A percentile compares a stretch with the other conserved stretches of the same genome.
Conservation (phyloP, 2,113 vertebrate genomes). For the Patagioenas fasciata region DNA sequence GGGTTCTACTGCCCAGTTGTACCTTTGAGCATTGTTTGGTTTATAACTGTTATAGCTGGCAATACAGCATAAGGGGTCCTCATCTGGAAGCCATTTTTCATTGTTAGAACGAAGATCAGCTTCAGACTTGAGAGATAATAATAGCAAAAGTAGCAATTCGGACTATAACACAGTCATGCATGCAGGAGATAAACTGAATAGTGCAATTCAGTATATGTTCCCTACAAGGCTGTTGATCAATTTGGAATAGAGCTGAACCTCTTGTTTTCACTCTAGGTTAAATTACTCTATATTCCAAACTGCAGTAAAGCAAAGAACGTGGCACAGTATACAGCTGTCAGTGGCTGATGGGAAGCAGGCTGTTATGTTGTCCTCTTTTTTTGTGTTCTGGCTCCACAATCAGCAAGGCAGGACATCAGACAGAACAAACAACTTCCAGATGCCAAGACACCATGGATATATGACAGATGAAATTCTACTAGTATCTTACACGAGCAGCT, state of each 20-base stretch:
- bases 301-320: not conserved
- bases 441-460: not conserved
- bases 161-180: not conserved
- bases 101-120: not conserved
- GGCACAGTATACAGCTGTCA: not conserved
- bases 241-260: not conserved
- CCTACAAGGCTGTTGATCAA: not conserved
- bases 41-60: not conserved
- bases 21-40: not conserved
- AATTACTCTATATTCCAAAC: not conserved
- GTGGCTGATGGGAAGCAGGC: not conserved
- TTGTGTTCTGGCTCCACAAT: not conserved
- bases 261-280: not conserved
- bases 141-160: not conserved
- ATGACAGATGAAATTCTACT: not conserved
- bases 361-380: not conserved
- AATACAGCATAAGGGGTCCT: not conserved
- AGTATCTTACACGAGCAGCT: not conserved
- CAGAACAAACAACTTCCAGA: not conserved
- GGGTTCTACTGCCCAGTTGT: not conserved
- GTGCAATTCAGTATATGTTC: rapidly evolving
- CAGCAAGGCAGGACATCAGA: not conserved
- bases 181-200: not conserved
- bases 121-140: not conserved
- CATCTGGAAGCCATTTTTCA: not conserved